These are phyloP conservation scores for Saccostrea glomerata DNA, from an alignment of 1,140 invertebrate species.

Conservation along the genomic window DNA sequence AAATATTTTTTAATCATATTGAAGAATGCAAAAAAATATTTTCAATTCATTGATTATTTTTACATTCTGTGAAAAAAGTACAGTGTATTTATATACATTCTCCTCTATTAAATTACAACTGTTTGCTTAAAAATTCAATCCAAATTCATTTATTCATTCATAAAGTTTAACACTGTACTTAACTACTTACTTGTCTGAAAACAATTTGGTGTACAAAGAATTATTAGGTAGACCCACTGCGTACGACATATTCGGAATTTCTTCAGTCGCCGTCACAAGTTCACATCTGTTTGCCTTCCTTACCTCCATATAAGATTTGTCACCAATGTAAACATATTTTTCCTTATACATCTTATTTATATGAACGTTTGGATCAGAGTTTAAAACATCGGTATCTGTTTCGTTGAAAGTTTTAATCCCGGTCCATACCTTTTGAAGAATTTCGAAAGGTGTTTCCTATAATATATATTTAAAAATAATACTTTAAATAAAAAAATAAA, in stretches of 20 bases:
- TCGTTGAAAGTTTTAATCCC: slow-evolving; percentile 46
- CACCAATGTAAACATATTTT: slow-evolving; percentile 58
- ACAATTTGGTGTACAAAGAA: slow-evolving; percentile 57
- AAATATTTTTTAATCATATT: neutral
- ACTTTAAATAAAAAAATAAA: too few relatives aligned
- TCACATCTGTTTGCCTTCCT: slow-evolving; percentile 52
- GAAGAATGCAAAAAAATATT: too few relatives aligned
- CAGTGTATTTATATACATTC: neutral
- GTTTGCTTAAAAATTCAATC: neutral
- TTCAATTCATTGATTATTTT: neutral
- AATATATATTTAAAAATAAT: neutral
- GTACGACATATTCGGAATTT: slow-evolving; percentile 57
- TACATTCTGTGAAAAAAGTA: neutral
- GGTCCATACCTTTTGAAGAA: slow-evolving; percentile 51
- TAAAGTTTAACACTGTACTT: too few relatives aligned
- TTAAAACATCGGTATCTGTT: slow-evolving; percentile 48
- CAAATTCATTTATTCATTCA: neutral
- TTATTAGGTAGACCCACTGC: slow-evolving; percentile 61
- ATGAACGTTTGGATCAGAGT: slow-evolving; percentile 36
- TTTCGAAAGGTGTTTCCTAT: slow-evolving; percentile 30
- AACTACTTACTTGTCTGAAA: slow-evolving; percentile 57
- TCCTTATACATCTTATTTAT: slow-evolving; percentile 53
- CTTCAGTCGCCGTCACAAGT: slow-evolving; percentile 51
- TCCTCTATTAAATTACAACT: neutral
- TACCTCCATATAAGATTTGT: slow-evolving; percentile 53